Evolutionary conservation across 1,140 invertebrate species (phyloP), one percentile per base, ranked within the genome.

Genomic region (Plutomurus gul): DNA sequence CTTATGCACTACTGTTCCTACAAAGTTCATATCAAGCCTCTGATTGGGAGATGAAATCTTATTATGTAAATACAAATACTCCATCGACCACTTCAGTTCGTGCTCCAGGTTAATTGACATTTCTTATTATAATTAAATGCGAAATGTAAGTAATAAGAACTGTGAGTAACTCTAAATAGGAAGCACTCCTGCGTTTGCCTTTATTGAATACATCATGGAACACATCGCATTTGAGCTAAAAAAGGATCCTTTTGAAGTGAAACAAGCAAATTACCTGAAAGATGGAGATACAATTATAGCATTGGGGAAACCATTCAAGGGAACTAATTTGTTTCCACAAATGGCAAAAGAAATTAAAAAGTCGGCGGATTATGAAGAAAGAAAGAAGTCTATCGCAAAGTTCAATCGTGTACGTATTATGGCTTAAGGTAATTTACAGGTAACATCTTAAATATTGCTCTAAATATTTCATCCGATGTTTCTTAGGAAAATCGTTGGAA

Each of bases 241-340:
- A 93, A 93, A 25, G 91, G 87, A 3, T 94, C 92, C 77, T 93
- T 92, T 13, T 87, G 88, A 40, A 92, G 90, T 90, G 8, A 84
- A 88, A 73, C 88, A 89, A 27, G 84, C 92, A 20, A 88, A 91
- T 83, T 84, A 87, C 30, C 91, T 92, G 0, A 89, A 91, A 16
- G 85, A 91, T 43, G 89, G 93, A 36, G 88, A 92, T 4, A 84
- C 92, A 83, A 86, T 89, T 3, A 86, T 93, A 8, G 22, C n/a
- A 76, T 79, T 90, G 33, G 86, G 85, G 11, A 93, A 94, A 83
- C 87, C 93, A 77, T 85, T 85, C n/a, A 72, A 85, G 3, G 80
- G 76, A 0, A 85, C 88, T 39, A 87, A 86, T 47, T 51, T 75
- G 70, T 49, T 84, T 4, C 78, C 65, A 16, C 75, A 40, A 65